These are phyloP conservation scores for Rhagium mordax DNA, from an alignment of 2,888 invertebrate species.

Conservation along the genomic window DNA sequence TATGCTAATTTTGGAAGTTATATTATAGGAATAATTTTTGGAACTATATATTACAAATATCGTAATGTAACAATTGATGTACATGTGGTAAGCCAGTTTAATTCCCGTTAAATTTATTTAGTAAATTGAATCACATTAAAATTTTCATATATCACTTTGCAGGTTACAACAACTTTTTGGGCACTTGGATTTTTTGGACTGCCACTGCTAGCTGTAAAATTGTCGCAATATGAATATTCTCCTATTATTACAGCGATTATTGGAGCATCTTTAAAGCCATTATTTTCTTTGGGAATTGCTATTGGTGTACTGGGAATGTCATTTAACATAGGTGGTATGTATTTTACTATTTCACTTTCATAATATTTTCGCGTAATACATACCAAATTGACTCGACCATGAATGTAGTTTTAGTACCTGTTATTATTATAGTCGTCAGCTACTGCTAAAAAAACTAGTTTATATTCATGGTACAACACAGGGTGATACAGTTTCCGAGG, in stretches of 20 bases:
- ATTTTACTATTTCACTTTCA: too few species aligned
- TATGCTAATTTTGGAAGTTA: conserved; percentile 18
- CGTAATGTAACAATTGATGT: not conserved
- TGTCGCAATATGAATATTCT: conserved; percentile 13
- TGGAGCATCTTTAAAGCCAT: conserved; percentile 10
- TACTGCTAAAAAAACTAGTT: too few species aligned
- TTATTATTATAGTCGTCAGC: too few species aligned
- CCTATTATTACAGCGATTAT: not conserved
- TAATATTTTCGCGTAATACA: too few species aligned
- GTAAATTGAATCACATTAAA: not conserved
- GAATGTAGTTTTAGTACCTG: too few species aligned
- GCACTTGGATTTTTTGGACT: not conserved
- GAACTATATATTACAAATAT: conserved; percentile 9
- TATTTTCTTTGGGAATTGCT: conserved; percentile 20
- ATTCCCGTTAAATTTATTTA: not conserved
- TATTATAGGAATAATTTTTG: conserved; percentile 25
- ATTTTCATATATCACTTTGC: not conserved
- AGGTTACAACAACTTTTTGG: conserved; percentile 1
- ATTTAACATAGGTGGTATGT: conserved; percentile 17
- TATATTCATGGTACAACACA: too few species aligned
- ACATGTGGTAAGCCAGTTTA: not conserved
- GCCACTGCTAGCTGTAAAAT: not conserved
- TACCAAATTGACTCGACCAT: too few species aligned
- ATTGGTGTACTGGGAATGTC: conserved; percentile 20
- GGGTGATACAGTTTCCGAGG: too few species aligned